These are phyloP conservation scores for Atrina japonica DNA, from an alignment of 2,888 invertebrate species.

Conservation along the genomic window DNA sequence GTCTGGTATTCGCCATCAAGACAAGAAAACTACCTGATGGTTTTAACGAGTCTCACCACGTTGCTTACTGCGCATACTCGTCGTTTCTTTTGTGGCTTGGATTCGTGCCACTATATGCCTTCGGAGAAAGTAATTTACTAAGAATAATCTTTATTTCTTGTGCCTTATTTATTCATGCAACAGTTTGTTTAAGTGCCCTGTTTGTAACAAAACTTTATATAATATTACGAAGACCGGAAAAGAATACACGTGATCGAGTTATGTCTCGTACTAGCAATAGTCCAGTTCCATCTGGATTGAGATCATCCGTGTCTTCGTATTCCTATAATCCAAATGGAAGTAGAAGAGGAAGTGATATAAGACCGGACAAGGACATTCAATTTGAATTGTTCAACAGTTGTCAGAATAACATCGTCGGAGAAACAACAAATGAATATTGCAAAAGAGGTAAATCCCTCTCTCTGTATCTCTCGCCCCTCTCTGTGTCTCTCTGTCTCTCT, in stretches of 20 bases:
- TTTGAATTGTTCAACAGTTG: too few relatives aligned
- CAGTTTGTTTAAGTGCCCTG: constrained; percentile 83
- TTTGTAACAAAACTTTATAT: constrained; percentile 84
- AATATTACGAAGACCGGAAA: constrained; percentile 83
- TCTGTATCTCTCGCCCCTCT: too few relatives aligned
- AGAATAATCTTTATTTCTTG: constrained; percentile 83
- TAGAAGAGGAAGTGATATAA: too few relatives aligned
- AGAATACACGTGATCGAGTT: constrained; percentile 84
- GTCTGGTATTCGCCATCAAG: constrained; percentile 83
- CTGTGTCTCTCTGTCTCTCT: too few relatives aligned
- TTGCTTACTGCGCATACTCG: constrained; percentile 84
- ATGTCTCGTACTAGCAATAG: constrained; percentile 77
- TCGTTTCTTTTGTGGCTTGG: constrained; percentile 84
- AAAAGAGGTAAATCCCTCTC: too few relatives aligned
- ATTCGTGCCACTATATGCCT: constrained; percentile 83
- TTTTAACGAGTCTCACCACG: constrained; percentile 84
- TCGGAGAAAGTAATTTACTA: constrained; percentile 82
- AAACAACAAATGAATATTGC: too few relatives aligned
- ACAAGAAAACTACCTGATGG: constrained; percentile 84
- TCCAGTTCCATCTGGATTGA: not conserved
- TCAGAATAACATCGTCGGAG: too few relatives aligned
- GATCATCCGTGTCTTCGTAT: too few relatives aligned
- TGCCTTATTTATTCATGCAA: constrained; percentile 83
- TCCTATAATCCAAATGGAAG: too few relatives aligned
- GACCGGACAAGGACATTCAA: too few relatives aligned